phyloP scores from a whole-genome alignment of 2,797 vertebrate genomes.

The Loriculus beryllinus region DNA sequence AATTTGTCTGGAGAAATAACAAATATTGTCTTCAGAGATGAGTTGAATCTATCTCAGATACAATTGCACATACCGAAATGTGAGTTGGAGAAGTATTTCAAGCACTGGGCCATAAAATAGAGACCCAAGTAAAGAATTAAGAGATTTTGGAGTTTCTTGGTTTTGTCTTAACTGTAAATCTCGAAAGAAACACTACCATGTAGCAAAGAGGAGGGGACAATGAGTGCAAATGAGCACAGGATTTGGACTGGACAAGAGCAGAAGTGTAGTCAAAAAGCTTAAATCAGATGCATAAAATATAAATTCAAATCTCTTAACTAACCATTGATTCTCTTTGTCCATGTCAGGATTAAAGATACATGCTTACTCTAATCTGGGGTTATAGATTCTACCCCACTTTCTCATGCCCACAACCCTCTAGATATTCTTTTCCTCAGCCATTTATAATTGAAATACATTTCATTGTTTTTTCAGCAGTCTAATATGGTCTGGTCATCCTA shows the following conservation, averaged over 20 bases:
- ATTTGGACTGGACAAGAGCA: not conserved
- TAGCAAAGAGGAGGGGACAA: not conserved
- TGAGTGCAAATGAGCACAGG: not conserved
- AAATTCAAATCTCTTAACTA: not conserved
- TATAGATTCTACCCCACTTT: not conserved
- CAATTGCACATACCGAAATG: not conserved
- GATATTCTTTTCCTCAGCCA: not conserved
- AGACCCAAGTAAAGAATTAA: not conserved
- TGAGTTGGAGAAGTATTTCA: not conserved
- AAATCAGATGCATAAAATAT: not conserved
- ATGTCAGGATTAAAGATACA: not conserved
- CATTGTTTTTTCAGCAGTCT: not conserved
- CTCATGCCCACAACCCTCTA: not conserved
- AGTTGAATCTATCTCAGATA: not conserved
- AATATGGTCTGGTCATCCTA: not conserved
- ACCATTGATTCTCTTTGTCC: not conserved
- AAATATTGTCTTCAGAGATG: slow-evolving; percentile 18
- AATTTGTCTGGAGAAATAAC: slow-evolving; percentile 33
- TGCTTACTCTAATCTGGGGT: not conserved
- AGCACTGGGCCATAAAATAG: not conserved
- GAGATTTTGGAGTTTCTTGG: not conserved
- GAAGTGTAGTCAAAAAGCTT: not conserved
- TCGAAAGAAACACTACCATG: not conserved
- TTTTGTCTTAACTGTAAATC: not conserved
- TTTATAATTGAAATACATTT: not conserved